Percentiles rank a stretch among this genome's conserved stretches.
Evolutionary conservation across 2,888 invertebrate species (phyloP).

Genomic region (Pyrrhopygopsis socrates): DNA sequence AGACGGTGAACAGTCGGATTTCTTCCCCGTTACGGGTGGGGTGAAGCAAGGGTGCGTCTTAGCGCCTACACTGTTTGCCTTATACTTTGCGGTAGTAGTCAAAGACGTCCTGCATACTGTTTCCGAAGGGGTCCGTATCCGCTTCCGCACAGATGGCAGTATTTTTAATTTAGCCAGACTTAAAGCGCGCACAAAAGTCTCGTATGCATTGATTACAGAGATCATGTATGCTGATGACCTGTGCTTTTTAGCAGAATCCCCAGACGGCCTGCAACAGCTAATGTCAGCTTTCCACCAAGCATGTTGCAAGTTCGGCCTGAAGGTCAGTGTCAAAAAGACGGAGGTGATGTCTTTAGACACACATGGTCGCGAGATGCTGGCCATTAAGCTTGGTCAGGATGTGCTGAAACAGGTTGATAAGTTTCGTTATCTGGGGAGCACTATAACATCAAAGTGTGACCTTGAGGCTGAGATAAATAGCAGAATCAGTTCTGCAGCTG

Average conservation of each 20-base stretch:
- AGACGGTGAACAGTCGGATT: slow-evolving; percentile 46
- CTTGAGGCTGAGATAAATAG: slow-evolving; percentile 68
- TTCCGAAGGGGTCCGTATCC: slow-evolving; percentile 48
- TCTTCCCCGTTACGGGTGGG: slow-evolving; percentile 63
- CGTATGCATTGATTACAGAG: slow-evolving; percentile 44
- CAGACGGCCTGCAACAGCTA: slow-evolving; percentile 56
- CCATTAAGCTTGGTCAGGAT: slow-evolving; percentile 40
- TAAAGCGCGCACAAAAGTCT: background rate
- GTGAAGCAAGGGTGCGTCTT: slow-evolving; percentile 74
- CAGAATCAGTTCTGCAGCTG: slow-evolving; percentile 69
- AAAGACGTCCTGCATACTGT: slow-evolving; percentile 25
- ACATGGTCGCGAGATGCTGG: slow-evolving; percentile 34
- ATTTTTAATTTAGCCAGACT: too few relatives aligned
- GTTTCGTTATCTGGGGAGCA: slow-evolving; percentile 65
- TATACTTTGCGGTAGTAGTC: slow-evolving; percentile 50
- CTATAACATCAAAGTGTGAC: slow-evolving; percentile 48
- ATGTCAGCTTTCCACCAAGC: slow-evolving; percentile 36
- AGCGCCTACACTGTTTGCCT: slow-evolving; percentile 68
- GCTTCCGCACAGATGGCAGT: slow-evolving; percentile 27
- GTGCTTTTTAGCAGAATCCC: slow-evolving; percentile 65
- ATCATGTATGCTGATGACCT: slow-evolving; percentile 72
- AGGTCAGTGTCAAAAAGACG: slow-evolving; percentile 72
- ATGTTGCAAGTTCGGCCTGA: slow-evolving; percentile 45
- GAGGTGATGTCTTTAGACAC: slow-evolving; percentile 58
- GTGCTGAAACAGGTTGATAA: slow-evolving; percentile 60